phyloP scores from a whole-genome alignment of 2,888 invertebrate species.

The Tenthredo amoena region DNA sequence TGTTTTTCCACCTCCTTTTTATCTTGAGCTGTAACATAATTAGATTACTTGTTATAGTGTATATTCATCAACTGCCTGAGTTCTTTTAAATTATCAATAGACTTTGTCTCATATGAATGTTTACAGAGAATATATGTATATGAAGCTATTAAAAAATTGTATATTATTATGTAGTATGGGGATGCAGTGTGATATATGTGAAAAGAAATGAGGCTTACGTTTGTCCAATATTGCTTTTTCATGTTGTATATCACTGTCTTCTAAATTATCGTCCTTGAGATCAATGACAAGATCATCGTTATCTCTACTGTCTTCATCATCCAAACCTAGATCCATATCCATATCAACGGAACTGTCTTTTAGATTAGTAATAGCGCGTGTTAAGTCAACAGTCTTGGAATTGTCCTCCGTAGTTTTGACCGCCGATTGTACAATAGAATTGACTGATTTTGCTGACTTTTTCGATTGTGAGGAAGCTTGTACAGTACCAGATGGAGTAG shows the following conservation, averaged over 20 bases:
- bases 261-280: conserved; percentile 63
- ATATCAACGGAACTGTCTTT: conserved; percentile 34
- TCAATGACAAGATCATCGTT: conserved; percentile 65
- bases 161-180: neutral
- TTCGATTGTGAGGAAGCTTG: neutral
- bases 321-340: conserved; percentile 45
- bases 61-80: neutral
- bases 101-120: neutral
- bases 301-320: conserved; percentile 63
- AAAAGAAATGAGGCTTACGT: conserved; percentile 56
- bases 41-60: neutral
- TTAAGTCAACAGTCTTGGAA: conserved; percentile 56
- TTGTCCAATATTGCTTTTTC: conserved; percentile 56
- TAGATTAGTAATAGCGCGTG: conserved; percentile 55
- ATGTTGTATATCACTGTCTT: conserved; percentile 53
- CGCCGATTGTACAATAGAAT: neutral
- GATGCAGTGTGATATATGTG: neutral
- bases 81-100: neutral
- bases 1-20: conserved; percentile 54
- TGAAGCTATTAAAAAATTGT: neutral
- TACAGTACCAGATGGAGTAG: neutral
- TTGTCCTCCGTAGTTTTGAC: conserved; percentile 37
- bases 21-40: conserved; percentile 42
- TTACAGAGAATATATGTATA: neutral
- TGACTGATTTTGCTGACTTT: neutral